phyloP scores from a whole-genome alignment of 2,113 vertebrate genomes.

The Pitta sordida region DNA sequence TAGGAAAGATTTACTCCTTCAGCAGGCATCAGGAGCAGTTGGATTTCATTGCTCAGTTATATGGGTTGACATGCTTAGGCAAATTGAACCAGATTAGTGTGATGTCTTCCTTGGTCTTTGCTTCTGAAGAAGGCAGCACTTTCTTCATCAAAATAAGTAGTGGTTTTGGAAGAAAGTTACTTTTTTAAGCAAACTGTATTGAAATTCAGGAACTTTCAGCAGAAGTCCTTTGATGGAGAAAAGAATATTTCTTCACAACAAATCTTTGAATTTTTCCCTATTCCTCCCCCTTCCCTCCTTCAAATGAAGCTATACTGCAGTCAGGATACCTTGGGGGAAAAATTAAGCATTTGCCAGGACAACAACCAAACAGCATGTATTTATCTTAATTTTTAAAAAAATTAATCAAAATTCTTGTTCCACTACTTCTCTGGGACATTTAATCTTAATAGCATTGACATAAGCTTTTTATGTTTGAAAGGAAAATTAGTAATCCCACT shows the following conservation, averaged over 20 bases:
- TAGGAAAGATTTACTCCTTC: background rate
- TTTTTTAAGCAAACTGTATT: background rate
- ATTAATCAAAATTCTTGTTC: background rate
- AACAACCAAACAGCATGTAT: background rate
- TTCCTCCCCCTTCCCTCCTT: background rate
- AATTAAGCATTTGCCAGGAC: background rate
- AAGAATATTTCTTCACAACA: background rate
- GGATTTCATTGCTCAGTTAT: background rate
- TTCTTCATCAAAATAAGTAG: background rate
- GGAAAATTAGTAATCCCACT: background rate
- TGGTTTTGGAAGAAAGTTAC: background rate
- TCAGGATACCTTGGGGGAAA: background rate
- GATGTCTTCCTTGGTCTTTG: background rate
- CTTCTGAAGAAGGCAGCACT: background rate
- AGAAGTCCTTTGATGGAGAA: background rate
- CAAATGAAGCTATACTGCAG: background rate
- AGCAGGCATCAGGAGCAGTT: background rate
- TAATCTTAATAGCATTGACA: background rate
- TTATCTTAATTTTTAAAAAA: background rate
- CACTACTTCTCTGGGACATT: background rate
- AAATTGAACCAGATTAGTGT: background rate
- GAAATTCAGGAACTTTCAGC: background rate
- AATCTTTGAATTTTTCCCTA: background rate
- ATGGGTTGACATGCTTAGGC: background rate
- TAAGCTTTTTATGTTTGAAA: background rate